Evolutionary conservation across 2,113 vertebrate species (phyloP), one percentile per base, ranked within the genome.

Genomic region (Ia io): DNA sequence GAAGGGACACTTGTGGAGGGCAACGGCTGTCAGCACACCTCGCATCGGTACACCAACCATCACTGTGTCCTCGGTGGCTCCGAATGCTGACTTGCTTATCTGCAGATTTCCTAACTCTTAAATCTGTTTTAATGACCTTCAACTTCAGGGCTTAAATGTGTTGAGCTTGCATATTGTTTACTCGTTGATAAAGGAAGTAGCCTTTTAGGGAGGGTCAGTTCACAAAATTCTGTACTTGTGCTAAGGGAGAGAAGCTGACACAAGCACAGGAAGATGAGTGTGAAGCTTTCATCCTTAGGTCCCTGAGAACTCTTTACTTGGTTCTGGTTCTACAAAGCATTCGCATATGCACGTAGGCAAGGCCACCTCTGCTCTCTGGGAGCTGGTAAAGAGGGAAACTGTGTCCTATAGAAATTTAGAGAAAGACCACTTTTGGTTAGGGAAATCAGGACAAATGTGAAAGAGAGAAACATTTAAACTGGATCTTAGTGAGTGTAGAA

Each of bases 21-120:
- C 77, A 91, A 88, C 80, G 35, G 90, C 92, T 88, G 90, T 96
- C 96, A 90, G 11, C 80, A 13, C 96, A 92, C 84, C 86, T 83
- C 65, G 9, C n/a, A 71, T 96, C 23, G 40, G 90, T 42, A 49
- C 91, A 49, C 76, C 92, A 61, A 82, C 89, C 87, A 44, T 77
- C 77, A 85, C 51, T 44, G 91, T 40, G 71, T 88, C 85, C 78
- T 80, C 6, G 28, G 35, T 1, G 56, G 2, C 37, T 47, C 6
- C 23, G n/a, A 79, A 44, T 4, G 40, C 90, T 70, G 1, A 53
- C 37, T 88, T 40, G 37, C 61, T 92, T 94, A 51, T 17, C 11
- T 44, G 49, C 35, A 93, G 12, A 83, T 74, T 82, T 91, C 49
- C 87, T 95, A 82, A 95, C 23, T 47, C 95, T 1, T 6, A 76